Evolutionary conservation across 2,797 vertebrate genomes (phyloP).

Genomic region (Acridotheres tristis): DNA sequence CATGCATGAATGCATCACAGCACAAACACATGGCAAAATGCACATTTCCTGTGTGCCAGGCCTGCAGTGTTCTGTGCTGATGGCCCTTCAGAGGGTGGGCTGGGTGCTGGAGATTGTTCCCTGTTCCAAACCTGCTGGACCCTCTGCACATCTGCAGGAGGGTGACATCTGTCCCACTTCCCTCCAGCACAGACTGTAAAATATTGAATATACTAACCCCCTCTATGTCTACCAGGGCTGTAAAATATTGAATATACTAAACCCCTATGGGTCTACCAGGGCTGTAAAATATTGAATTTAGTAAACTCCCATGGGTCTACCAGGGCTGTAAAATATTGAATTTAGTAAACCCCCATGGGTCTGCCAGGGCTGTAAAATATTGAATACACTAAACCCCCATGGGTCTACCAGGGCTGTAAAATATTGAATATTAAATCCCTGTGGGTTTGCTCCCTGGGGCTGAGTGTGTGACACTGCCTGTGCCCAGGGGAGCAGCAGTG

Average conservation of each 20-base stretch:
- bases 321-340: too few relatives aligned
- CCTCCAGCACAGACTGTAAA: background rate
- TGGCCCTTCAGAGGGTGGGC: background rate
- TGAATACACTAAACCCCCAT: fast-evolving
- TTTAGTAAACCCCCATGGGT: fast-evolving
- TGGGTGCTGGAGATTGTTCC: fast-evolving
- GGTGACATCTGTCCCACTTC: fast-evolving
- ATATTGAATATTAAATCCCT: fast-evolving
- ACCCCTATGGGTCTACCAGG: fast-evolving
- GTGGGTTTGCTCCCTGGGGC: background rate
- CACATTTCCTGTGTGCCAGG: fast-evolving
- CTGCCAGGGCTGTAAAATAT: background rate
- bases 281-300: background rate
- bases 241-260: fast-evolving
- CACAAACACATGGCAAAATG: fast-evolving
- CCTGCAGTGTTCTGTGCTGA: fast-evolving
- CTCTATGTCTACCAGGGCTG: fast-evolving
- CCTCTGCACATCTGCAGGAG: background rate
- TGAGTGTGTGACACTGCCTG: fast-evolving
- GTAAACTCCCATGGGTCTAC: fast-evolving
- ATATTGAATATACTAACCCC: fast-evolving
- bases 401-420: too few relatives aligned
- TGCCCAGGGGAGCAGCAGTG: background rate
- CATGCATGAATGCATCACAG: fast-evolving
- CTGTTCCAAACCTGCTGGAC: background rate